Evolutionary conservation across 1,140 invertebrate genomes (phyloP).

Genomic region (Bombus pascuorum): DNA sequence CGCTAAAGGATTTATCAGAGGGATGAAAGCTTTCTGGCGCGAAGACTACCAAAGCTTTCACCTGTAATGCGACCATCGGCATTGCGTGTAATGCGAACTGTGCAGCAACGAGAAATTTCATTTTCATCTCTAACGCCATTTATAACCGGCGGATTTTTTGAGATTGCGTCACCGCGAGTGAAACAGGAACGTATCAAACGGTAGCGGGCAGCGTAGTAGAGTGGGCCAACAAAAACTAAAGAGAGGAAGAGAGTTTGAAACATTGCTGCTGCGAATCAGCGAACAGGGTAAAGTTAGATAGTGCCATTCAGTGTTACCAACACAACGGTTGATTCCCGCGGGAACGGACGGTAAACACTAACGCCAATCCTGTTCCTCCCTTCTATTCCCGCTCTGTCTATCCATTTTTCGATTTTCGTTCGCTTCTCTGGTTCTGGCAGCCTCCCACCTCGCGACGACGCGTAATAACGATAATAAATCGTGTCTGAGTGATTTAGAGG

Average conservation of each 20-base stretch:
- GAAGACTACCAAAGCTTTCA: neutral
- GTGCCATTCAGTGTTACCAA: conserved; percentile 57
- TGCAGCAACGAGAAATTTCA: conserved; percentile 8
- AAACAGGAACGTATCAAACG: conserved; percentile 35
- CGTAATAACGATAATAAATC: conserved; percentile 64
- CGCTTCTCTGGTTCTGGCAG: conserved; percentile 38
- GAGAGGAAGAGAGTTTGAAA: conserved; percentile 35
- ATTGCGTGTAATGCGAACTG: neutral
- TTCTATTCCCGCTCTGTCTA: conserved; percentile 6
- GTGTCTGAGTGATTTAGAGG: conserved; percentile 56
- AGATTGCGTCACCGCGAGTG: conserved; percentile 22
- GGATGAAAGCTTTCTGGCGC: neutral
- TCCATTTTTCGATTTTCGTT: conserved; percentile 37
- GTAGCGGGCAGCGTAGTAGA: neutral
- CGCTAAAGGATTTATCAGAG: conserved; percentile 2
- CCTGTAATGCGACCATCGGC: neutral
- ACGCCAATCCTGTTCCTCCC: conserved; percentile 47
- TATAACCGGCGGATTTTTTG: conserved; percentile 12
- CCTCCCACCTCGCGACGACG: conserved; percentile 48
- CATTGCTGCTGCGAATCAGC: conserved; percentile 30
- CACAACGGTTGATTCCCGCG: conserved; percentile 47
- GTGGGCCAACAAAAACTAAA: conserved; percentile 13
- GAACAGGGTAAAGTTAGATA: conserved; percentile 50
- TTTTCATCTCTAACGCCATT: conserved; percentile 35
- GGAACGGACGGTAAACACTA: conserved; percentile 52